These are phyloP conservation scores for Ophion costatus DNA, from an alignment of 2,888 invertebrate species.

Conservation along the genomic window DNA sequence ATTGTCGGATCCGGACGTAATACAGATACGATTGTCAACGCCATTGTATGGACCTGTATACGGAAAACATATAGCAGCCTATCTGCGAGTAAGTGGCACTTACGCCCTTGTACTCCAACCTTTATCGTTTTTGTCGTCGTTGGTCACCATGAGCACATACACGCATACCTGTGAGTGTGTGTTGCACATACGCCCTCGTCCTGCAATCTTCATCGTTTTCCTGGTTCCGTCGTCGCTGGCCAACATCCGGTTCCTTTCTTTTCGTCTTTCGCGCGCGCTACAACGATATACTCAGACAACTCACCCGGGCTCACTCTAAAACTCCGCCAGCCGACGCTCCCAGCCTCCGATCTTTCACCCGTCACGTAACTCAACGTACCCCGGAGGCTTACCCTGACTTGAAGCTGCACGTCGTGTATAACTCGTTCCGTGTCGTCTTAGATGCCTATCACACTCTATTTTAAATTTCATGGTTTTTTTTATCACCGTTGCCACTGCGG, in stretches of 20 bases:
- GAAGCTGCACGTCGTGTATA: too few relatives aligned
- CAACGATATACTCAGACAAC: slow-evolving; percentile 2
- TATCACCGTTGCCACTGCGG: too few relatives aligned
- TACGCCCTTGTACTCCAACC: slow-evolving; percentile 23
- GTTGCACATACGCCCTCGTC: slow-evolving; percentile 13
- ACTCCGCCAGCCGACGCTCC: slow-evolving; percentile 15
- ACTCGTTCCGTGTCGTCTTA: too few relatives aligned
- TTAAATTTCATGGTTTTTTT: too few relatives aligned
- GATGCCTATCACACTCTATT: too few relatives aligned
- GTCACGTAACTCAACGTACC: background rate
- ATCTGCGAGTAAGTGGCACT: slow-evolving; percentile 3
- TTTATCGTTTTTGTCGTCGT: slow-evolving; percentile 22
- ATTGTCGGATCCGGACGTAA: slow-evolving; percentile 68
- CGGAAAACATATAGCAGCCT: background rate
- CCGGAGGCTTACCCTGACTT: too few relatives aligned
- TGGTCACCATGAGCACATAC: slow-evolving; percentile 14
- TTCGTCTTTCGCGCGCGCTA: slow-evolving; percentile 21
- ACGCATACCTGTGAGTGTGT: background rate
- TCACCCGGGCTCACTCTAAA: slow-evolving; percentile 11
- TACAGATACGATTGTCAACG: slow-evolving; percentile 69
- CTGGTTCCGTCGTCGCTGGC: background rate
- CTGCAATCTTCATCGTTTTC: slow-evolving; percentile 8
- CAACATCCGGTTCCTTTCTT: slow-evolving; percentile 57
- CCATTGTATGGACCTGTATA: slow-evolving; percentile 53
- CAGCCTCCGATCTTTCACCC: background rate